These are phyloP conservation scores for Eupithecia insigniata DNA, from an alignment of 2,888 invertebrate species.

Conservation along the genomic window DNA sequence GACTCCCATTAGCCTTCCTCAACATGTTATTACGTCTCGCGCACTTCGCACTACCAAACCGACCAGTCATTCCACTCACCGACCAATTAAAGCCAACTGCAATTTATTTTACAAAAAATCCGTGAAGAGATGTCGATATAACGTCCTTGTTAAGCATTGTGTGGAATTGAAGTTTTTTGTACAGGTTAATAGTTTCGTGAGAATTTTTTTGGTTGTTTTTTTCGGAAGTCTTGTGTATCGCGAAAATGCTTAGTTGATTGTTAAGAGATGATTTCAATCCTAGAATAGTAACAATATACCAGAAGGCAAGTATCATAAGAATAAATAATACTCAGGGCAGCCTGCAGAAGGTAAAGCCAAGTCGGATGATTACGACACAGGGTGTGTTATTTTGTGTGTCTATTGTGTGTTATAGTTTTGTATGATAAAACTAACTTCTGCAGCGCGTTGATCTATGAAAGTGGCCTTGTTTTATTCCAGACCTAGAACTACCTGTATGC, in stretches of 20 bases:
- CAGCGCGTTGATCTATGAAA: no score
- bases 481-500: no score
- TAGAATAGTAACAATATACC: not conserved
- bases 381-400: not conserved
- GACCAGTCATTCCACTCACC: slow-evolving; percentile 71
- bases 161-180: slow-evolving; percentile 27
- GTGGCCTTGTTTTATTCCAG: no score
- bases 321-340: not conserved
- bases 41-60: slow-evolving; percentile 77
- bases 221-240: not conserved
- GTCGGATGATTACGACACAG: not conserved
- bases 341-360: not conserved
- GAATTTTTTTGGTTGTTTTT: slow-evolving; percentile 20
- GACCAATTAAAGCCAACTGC: slow-evolving; percentile 78
- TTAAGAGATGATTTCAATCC: not conserved
- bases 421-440: not conserved
- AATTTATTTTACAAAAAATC: slow-evolving; percentile 71
- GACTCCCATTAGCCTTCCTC: slow-evolving; percentile 61
- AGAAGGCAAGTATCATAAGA: not conserved
- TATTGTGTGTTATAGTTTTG: not conserved
- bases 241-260: not conserved
- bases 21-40: slow-evolving; percentile 58
- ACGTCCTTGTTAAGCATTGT: slow-evolving; percentile 70
- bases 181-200: slow-evolving; percentile 20
- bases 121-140: slow-evolving; percentile 71